Percentiles rank a stretch among this genome's conserved stretches.
phyloP scores from a whole-genome alignment of 1,140 invertebrate species.

The Zaprionus taronus region DNA sequence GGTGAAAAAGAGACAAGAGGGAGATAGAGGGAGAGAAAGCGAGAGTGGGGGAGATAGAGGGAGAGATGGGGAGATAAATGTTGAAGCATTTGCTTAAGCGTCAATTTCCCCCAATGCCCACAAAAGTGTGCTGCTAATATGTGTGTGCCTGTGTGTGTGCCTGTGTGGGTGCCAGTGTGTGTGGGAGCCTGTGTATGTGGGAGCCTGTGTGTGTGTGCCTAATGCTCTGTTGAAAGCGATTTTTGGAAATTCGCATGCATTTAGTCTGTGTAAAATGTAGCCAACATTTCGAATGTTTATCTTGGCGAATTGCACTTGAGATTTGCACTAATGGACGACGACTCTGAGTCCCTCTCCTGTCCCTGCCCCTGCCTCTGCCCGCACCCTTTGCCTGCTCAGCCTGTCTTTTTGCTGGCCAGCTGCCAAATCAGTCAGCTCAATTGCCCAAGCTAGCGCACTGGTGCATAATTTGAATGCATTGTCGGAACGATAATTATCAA shows the following conservation, averaged over 20 bases:
- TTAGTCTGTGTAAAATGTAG: constrained; percentile 19
- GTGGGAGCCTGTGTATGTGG: not conserved
- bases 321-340: constrained; percentile 38
- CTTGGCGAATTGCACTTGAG: constrained; percentile 48
- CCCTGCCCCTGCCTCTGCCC: not conserved
- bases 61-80: not conserved
- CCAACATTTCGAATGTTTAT: constrained; percentile 40
- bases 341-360: not conserved
- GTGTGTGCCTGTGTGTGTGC: constrained; percentile 3
- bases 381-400: not conserved
- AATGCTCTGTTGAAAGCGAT: constrained; percentile 18
- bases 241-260: constrained; percentile 16
- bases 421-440: constrained; percentile 59
- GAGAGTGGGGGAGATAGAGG: not conserved
- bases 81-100: constrained; percentile 41
- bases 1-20: not conserved
- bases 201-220: not conserved
- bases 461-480: constrained; percentile 48
- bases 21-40: not conserved
- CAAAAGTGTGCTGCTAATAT: constrained; percentile 24
- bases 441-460: constrained; percentile 38
- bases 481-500: constrained; percentile 55
- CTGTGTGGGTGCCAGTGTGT: not conserved
- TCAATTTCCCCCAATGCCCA: constrained; percentile 27
- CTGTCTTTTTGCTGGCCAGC: constrained; percentile 33